phyloP scores from a whole-genome alignment of 2,797 vertebrate genomes.

The Spinus pinus region DNA sequence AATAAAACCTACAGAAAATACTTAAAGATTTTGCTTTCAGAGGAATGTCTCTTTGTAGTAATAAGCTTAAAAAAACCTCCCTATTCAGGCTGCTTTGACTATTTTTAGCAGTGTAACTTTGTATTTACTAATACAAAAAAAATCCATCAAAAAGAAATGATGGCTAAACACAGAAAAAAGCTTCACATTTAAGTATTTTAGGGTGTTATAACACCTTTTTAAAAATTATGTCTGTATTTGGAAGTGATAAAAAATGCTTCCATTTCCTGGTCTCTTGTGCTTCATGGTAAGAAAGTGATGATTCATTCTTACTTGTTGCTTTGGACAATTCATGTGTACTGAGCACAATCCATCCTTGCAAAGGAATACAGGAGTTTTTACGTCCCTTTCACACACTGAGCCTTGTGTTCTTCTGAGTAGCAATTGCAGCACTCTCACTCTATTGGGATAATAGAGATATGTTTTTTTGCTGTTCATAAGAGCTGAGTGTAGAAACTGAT shows the following conservation, averaged over 20 bases:
- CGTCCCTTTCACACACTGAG: not conserved
- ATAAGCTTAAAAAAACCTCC: not conserved
- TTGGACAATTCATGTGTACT: not conserved
- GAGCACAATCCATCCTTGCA: not conserved
- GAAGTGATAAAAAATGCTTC: not conserved
- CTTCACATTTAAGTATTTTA: not conserved
- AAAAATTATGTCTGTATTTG: not conserved
- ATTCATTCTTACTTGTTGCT: not conserved
- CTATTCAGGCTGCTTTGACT: not conserved
- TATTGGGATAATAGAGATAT: not conserved
- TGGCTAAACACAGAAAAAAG: not conserved
- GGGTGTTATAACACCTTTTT: not conserved
- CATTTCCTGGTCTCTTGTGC: not conserved
- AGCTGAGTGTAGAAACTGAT: not conserved
- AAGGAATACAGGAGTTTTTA: not conserved
- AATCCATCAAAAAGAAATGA: not conserved
- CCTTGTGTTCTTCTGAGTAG: not conserved
- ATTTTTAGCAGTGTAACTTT: not conserved
- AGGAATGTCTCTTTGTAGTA: not conserved
- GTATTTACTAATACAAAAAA: not conserved
- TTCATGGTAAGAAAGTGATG: not conserved
- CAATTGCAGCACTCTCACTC: not conserved
- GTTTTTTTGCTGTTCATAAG: not conserved
- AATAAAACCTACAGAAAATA: not conserved
- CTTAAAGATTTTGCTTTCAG: not conserved